Conservation (phyloP, 1,140 invertebrate species). For the Zophobas morio region DNA sequence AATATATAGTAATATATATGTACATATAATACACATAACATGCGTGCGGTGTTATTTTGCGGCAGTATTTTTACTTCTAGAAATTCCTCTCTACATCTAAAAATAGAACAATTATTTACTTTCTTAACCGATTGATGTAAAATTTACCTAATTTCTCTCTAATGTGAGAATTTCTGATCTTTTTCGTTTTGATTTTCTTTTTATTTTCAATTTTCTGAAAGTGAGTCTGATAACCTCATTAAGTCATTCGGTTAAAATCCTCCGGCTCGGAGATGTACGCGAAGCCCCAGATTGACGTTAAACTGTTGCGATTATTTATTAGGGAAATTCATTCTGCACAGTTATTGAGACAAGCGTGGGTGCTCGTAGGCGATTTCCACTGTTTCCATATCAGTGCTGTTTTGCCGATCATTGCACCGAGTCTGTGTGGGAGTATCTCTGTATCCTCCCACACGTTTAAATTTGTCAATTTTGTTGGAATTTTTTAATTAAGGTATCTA, state of each 20-base stretch:
- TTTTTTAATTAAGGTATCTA: neutral
- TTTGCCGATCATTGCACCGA: slow-evolving; percentile 38
- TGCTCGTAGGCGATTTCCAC: slow-evolving; percentile 34
- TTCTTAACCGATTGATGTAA: neutral
- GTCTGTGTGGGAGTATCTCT: slow-evolving; percentile 17
- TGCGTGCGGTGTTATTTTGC: neutral
- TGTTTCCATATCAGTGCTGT: slow-evolving; percentile 45
- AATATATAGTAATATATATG: neutral
- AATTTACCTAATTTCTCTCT: neutral
- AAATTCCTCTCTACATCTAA: neutral
- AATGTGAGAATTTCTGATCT: neutral
- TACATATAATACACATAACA: neutral
- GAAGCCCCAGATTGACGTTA: neutral
- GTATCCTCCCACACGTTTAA: neutral
- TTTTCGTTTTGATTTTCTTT: neutral
- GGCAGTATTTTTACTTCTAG: neutral
- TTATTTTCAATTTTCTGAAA: neutral
- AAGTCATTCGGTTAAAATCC: slow-evolving; percentile 1
- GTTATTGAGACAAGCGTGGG: slow-evolving; percentile 13
- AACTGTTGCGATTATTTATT: slow-evolving; percentile 8
- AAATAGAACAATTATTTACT: neutral
- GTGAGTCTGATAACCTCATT: neutral
- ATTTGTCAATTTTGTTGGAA: neutral
- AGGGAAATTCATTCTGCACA: slow-evolving; percentile 22
- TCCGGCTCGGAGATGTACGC: neutral